Evolutionary conservation across 2,113 vertebrate genomes (phyloP).

Genomic region (Hoplias malabaricus): DNA sequence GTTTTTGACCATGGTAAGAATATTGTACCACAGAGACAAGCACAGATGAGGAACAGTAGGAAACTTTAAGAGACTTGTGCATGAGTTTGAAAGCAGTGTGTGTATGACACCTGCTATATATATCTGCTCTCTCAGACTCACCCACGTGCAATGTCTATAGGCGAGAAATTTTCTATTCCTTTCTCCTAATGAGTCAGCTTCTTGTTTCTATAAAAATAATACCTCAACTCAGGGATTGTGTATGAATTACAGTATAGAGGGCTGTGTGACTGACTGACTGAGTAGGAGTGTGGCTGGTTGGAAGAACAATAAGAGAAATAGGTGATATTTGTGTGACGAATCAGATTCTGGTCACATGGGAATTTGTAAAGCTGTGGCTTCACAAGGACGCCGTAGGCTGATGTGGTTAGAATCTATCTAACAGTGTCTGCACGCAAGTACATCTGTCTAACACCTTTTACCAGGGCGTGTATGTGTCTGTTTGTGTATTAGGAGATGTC

Average conservation of each 20-base stretch:
- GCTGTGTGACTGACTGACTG: background rate
- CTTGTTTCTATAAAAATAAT: background rate
- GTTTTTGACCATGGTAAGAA: too few relatives aligned
- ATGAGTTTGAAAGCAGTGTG: background rate
- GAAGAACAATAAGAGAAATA: background rate
- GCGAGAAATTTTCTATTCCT: background rate
- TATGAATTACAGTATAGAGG: background rate
- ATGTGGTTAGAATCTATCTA: conserved; percentile 17
- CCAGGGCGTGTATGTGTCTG: conserved; percentile 40
- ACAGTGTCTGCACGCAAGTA: background rate
- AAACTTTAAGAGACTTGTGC: background rate
- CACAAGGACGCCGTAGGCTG: too few relatives aligned
- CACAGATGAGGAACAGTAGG: too few relatives aligned
- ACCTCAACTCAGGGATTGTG: background rate
- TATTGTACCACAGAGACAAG: too few relatives aligned
- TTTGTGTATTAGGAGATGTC: background rate
- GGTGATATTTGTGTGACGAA: background rate
- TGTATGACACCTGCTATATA: background rate
- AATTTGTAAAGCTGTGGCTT: background rate
- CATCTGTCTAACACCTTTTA: conserved; percentile 34
- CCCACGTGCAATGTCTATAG: background rate
- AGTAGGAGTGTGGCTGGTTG: background rate
- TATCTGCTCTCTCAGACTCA: background rate
- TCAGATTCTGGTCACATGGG: background rate
- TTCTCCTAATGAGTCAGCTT: conserved; percentile 17